These are phyloP conservation scores for Oithona nana DNA, from an alignment of 2,888 invertebrate species.

Conservation along the genomic window DNA sequence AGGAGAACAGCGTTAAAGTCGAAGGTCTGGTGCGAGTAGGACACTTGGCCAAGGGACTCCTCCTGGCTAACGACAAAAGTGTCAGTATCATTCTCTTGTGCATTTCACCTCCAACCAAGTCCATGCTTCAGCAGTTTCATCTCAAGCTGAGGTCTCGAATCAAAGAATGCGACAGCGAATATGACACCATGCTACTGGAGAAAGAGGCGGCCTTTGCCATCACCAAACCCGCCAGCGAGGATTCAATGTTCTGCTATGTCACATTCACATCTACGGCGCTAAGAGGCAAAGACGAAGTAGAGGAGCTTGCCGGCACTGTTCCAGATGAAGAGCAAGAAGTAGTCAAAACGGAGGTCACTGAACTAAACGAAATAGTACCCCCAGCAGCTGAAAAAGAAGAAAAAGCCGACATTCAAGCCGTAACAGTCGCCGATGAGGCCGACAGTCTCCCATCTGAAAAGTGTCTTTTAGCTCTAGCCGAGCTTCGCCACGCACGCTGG, in stretches of 20 bases:
- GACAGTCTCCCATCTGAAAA: background rate
- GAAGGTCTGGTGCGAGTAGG: background rate
- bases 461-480: background rate
- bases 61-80: background rate
- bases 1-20: background rate
- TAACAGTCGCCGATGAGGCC: background rate
- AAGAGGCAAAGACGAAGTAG: background rate
- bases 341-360: background rate
- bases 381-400: background rate
- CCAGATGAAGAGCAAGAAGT: background rate
- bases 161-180: background rate
- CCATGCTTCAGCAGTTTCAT: background rate
- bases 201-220: background rate
- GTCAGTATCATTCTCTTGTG: constrained; percentile 10
- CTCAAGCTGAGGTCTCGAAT: background rate
- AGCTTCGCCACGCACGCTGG: constrained; percentile 5
- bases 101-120: constrained; percentile 3
- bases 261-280: background rate
- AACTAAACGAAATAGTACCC: no score
- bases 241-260: background rate
- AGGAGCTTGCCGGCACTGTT: background rate
- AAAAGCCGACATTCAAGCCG: background rate
- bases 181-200: background rate
- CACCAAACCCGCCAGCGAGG: background rate
- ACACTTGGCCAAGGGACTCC: constrained; percentile 10